Evolutionary conservation across 2,113 vertebrate genomes (phyloP).

Genomic region (Odocoileus hemionus): DNA sequence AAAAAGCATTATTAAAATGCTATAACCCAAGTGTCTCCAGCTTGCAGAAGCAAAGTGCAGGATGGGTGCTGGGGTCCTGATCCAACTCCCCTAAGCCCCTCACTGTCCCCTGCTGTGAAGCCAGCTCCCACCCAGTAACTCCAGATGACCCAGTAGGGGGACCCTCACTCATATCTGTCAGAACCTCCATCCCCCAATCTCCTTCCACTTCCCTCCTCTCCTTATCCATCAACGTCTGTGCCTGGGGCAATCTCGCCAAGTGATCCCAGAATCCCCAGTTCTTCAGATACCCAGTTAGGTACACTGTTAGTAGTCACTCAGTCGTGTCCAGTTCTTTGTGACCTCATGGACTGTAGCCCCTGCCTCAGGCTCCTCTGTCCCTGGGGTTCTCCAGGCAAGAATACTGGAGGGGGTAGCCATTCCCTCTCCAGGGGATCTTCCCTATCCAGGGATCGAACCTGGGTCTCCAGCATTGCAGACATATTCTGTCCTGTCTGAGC

Average conservation of each 20-base stretch:
- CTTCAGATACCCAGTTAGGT: background rate
- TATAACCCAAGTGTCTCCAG: background rate
- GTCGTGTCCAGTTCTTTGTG: background rate
- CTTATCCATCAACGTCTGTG: background rate
- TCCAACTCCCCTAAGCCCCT: background rate
- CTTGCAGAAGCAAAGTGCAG: background rate
- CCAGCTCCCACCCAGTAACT: background rate
- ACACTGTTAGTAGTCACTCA: background rate
- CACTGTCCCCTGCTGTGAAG: rapidly evolving
- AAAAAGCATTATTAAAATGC: background rate
- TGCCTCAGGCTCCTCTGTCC: background rate
- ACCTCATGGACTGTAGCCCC: background rate
- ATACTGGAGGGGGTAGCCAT: background rate
- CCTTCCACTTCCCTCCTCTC: background rate
- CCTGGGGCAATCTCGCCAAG: background rate
- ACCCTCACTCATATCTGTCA: background rate
- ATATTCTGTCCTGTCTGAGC: background rate
- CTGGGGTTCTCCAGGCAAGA: background rate
- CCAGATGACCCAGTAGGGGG: background rate
- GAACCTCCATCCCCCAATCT: background rate
- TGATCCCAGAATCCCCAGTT: background rate
- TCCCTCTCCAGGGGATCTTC: background rate
- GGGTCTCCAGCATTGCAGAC: background rate
- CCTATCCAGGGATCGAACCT: background rate
- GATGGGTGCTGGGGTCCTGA: background rate